Percentiles rank a stretch among this genome's conserved stretches.
These are phyloP conservation scores for Mantis religiosa DNA, from an alignment of 2,888 invertebrate species.

Conservation along the genomic window DNA sequence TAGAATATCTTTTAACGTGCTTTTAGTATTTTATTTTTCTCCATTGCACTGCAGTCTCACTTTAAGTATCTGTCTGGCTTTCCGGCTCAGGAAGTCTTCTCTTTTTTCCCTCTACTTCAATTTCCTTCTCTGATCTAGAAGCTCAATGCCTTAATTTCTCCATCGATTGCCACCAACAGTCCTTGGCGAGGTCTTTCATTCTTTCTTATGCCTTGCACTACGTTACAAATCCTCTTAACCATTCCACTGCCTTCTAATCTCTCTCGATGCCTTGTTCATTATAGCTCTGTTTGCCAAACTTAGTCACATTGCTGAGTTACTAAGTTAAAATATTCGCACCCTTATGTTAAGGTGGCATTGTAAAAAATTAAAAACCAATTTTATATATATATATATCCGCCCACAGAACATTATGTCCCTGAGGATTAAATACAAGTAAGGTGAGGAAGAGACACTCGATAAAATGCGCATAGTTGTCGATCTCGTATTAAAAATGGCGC, in stretches of 20 bases:
- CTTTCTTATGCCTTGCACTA: not conserved
- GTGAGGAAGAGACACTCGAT: too few relatives aligned
- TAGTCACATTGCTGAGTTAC: not conserved
- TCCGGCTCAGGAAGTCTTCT: not conserved
- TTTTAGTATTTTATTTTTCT: not conserved
- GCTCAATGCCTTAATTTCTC: not conserved
- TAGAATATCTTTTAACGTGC: too few relatives aligned
- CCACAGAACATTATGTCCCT: too few relatives aligned
- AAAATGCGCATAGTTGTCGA: too few relatives aligned
- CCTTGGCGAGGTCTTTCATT: not conserved
- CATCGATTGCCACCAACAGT: not conserved
- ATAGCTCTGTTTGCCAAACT: not conserved
- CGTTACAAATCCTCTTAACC: not conserved
- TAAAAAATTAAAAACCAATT: too few relatives aligned
- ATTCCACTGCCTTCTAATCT: not conserved
- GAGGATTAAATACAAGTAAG: too few relatives aligned
- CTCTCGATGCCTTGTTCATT: not conserved
- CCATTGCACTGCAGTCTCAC: not conserved
- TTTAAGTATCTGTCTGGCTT: not conserved
- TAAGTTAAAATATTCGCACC: too few relatives aligned
- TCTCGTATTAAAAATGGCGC: too few relatives aligned
- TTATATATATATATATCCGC: too few relatives aligned
- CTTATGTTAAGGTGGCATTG: too few relatives aligned
- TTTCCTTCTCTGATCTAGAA: not conserved
- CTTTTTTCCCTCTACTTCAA: not conserved